These are phyloP conservation scores for Pantherophis vulpinus DNA, from an alignment of 2,797 vertebrate genomes.

Conservation along the genomic window DNA sequence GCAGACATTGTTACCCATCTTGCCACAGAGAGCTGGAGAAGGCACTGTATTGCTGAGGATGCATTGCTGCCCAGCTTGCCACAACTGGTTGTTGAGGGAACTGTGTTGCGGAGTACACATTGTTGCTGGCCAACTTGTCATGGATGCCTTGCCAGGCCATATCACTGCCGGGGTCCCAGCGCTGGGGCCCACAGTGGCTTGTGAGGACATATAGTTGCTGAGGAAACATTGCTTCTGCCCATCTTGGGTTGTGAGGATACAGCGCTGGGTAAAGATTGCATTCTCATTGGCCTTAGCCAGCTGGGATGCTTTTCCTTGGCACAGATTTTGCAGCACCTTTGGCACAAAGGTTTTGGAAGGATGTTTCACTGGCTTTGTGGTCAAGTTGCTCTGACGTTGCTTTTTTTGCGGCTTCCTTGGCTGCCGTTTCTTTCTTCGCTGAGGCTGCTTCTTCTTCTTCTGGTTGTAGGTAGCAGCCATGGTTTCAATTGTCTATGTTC, in stretches of 20 bases:
- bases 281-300: neutral
- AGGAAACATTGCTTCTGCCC: slow-evolving; percentile 12
- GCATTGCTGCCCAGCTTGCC: neutral
- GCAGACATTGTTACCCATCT: neutral
- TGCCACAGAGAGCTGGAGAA: neutral
- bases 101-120: neutral
- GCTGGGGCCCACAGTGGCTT: neutral
- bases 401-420: neutral
- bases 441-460: neutral
- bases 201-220: slow-evolving; percentile 8
- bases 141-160: neutral
- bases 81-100: neutral
- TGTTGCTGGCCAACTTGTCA: neutral
- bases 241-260: neutral
- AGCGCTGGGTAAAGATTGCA: neutral
- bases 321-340: neutral
- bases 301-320: neutral
- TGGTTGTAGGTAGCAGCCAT: neutral
- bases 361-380: neutral
- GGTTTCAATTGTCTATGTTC: neutral
- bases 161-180: neutral
- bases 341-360: neutral
- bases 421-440: neutral
- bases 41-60: neutral
- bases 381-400: neutral